A percentile compares a stretch with the other conserved stretches of the same genome.
phyloP scores from a whole-genome alignment of 1,140 invertebrate genomes.

The Nebria ingens region DNA sequence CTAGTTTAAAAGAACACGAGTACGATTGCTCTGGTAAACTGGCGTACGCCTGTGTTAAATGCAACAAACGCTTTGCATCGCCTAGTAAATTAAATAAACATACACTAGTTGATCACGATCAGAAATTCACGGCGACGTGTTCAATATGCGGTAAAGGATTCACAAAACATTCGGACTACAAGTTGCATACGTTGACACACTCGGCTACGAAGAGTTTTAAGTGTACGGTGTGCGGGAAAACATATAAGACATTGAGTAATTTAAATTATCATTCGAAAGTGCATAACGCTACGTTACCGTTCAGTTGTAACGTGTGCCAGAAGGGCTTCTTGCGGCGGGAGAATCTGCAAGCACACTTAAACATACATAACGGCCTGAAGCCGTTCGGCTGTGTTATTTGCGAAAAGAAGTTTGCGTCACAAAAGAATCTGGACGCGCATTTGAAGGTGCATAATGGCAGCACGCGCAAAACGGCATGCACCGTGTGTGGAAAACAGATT shows the following conservation, averaged over 20 bases:
- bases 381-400: constrained; percentile 26
- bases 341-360: constrained; percentile 28
- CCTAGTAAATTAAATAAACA: constrained; percentile 28
- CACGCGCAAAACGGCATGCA: constrained; percentile 24
- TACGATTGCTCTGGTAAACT: constrained; percentile 27
- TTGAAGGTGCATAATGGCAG: constrained; percentile 25
- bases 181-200: constrained; percentile 27
- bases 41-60: constrained; percentile 26
- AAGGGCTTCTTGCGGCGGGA: constrained; percentile 31
- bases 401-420: constrained; percentile 27
- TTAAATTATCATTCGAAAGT: constrained; percentile 32
- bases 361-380: constrained; percentile 28
- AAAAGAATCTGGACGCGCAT: constrained; percentile 30
- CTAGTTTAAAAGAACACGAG: constrained; percentile 26
- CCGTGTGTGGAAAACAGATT: constrained; percentile 26
- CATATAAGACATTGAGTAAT: constrained; percentile 30
- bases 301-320: constrained; percentile 24
- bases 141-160: constrained; percentile 32
- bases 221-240: constrained; percentile 27
- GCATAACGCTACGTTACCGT: constrained; percentile 25
- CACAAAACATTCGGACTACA: constrained; percentile 29
- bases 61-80: constrained; percentile 29
- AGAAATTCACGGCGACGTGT: constrained; percentile 29
- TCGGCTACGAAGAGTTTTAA: constrained; percentile 27
- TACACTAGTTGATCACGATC: constrained; percentile 28